phyloP scores from a whole-genome alignment of 2,113 vertebrate species.

The Prinia subflava region DNA sequence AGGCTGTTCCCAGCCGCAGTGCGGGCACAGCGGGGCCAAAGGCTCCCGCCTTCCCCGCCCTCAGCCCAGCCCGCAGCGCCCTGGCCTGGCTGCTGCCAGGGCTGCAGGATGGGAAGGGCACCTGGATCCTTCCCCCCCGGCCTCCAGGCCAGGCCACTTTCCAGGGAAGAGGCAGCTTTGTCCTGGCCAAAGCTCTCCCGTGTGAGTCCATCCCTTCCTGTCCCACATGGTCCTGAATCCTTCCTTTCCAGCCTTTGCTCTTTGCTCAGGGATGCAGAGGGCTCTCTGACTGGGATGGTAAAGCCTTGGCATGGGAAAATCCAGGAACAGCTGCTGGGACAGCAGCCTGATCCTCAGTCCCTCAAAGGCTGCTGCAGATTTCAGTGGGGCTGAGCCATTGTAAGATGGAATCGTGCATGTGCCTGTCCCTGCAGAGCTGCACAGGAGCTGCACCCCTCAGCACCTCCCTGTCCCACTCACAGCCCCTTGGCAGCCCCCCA shows the following conservation, averaged over 20 bases:
- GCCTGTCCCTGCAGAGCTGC: neutral
- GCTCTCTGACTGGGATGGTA: accelerated
- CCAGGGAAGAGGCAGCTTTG: neutral
- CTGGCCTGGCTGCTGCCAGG: neutral
- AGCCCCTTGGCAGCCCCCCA: neutral
- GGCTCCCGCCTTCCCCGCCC: neutral
- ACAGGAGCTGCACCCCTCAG: neutral
- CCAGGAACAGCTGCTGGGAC: neutral
- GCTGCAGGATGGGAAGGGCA: neutral
- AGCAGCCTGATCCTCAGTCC: neutral
- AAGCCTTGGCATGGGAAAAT: neutral
- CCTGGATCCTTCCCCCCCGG: neutral
- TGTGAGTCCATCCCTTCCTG: accelerated
- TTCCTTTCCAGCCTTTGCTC: neutral
- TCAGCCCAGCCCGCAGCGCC: neutral
- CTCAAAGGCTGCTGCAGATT: neutral
- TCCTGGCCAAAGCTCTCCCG: neutral
- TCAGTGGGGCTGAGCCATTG: accelerated
- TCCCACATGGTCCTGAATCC: accelerated
- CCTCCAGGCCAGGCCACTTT: neutral
- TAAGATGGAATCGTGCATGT: accelerated
- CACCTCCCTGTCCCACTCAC: neutral
- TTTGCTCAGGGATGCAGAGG: neutral
- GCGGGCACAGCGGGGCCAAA: neutral
- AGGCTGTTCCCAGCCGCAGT: neutral